Evolutionary conservation across 2,888 invertebrate species (phyloP).

Genomic region (Malachius bipustulatus): DNA sequence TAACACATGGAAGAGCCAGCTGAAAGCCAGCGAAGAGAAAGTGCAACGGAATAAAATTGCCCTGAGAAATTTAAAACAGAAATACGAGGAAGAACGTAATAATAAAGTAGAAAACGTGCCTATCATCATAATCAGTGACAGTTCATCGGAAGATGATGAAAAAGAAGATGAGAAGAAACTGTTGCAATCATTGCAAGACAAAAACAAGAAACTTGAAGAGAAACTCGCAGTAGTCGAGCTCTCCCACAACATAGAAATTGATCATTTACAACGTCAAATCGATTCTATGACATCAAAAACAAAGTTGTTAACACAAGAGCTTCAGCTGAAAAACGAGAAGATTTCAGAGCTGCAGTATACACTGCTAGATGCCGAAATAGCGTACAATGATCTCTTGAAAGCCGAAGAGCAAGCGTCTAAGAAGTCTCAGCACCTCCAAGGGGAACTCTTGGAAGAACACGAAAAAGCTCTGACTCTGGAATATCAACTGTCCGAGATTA

Average conservation of each 20-base stretch:
- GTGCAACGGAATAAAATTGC: not conserved
- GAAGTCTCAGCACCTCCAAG: not conserved
- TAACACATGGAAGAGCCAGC: not conserved
- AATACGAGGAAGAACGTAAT: not conserved
- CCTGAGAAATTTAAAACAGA: not conserved
- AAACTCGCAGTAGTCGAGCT: not conserved
- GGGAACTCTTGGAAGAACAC: not conserved
- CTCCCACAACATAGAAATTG: not conserved
- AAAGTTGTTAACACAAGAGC: not conserved
- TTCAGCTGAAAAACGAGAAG: not conserved
- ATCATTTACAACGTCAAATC: too few relatives aligned
- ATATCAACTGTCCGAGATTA: conserved; percentile 2
- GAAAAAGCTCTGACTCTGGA: conserved; percentile 1
- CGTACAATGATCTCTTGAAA: not conserved
- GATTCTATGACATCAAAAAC: not conserved
- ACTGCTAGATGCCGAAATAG: conserved; percentile 1
- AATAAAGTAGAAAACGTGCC: not conserved
- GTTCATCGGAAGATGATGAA: conserved; percentile 1
- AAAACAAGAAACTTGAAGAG: too few relatives aligned
- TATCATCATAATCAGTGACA: too few relatives aligned
- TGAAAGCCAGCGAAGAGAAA: not conserved
- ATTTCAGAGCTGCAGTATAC: not conserved
- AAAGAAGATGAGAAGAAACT: too few relatives aligned
- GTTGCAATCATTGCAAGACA: too few relatives aligned
- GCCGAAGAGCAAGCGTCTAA: not conserved